Base-by-base conservation (phyloP, 2,888 invertebrate species). In the Dolomedes plantarius region DNA sequence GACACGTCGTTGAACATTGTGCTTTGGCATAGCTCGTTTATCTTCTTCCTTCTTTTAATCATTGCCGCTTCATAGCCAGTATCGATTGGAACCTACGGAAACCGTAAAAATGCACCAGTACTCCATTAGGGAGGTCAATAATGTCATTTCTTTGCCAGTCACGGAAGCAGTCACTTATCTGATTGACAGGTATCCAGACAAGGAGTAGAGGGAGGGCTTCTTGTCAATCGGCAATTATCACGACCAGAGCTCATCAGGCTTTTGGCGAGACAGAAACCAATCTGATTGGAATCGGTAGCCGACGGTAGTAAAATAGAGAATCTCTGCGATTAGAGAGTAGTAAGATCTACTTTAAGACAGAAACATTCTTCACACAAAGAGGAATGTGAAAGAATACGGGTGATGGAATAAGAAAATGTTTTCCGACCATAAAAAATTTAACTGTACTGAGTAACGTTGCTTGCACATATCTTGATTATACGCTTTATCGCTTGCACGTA, bases 161-260 rank as follows among this genome's bases (percentile, higher is more conserved):
- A 79, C 79, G 79, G 62, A 72, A 56, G n/a, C 79, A 46, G 72
- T 79, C 79, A 79, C 79, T 79, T 79, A 79, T 79, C 79, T 79
- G 79, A 79, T 72, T 79, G 72, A 73, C 79, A 79, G 79, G 50
- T 64, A 41, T 65, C 64, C 27, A 46, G 65, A 67, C 65, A 41
- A 39, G 39, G 31, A 23, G 65, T 32, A 27, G 32, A 31, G 69
- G 77, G 77, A 46, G 68, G 41, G 27, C 36, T 13, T 29, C 79
- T 46, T 79, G 72, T 79, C 79, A 67, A 79, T 79, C 64, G 72
- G 36, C 79, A 73, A 79, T 79, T 79, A 79, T 72, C 79, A 73
- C 71, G 31, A 79, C 65, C 32, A 28, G 56, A 75, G 29, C 28
- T 75, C 39, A 75, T 75, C 75, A 36, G 9, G 50, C 23, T 71